Base-by-base conservation (phyloP, 2,797 vertebrate genomes). In the Paguma larvata region DNA sequence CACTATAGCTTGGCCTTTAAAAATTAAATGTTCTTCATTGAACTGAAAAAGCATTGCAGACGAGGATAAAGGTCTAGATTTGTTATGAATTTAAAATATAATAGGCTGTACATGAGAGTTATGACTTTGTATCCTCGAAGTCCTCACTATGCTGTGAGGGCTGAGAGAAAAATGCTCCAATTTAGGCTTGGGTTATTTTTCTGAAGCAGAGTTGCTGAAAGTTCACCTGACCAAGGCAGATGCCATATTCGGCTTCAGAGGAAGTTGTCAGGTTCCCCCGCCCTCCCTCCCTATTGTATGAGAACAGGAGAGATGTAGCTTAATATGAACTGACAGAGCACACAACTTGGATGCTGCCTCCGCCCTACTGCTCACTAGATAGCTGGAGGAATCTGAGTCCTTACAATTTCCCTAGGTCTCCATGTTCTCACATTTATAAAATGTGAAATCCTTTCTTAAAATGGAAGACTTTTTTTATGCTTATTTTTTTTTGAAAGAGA, bases 81-180 rank as follows among this genome's bases (percentile, higher is more conserved):
- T 62, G 72, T 90, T 56, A 88, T 48, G 89, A 67, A 86, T 9
- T 82, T 96, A 41, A 86, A 82, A 72, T 86, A 75, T 56, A 85
- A 72, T 23, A 53, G 75, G 21, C 59, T 34, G 51, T 48, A 59
- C 16, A 34, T 85, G 85, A 85, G 68, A 89, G 44, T 93, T 48
- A 72, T 32, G 83, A 14, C 30, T 88, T 90, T 34, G 46, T 32
- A 44, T 82, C 32, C n/a, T 46, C 73, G 78, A 91, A 67, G 13
- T 86, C 34, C 53, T 95, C 77, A 80, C 53, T 83, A 15, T 21
- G 6, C 53, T 73, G 73, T 15, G 16, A 87, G 62, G 56, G 48
- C 13, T 63, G 16, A 78, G 46, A 23, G 72, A 72, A 93, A 78
- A 92, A 48, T 83, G 80, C 38, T 77, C 70, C 34, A 23, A 1